Conservation (phyloP, 2,113 vertebrate species). For the Stercorarius parasiticus region DNA sequence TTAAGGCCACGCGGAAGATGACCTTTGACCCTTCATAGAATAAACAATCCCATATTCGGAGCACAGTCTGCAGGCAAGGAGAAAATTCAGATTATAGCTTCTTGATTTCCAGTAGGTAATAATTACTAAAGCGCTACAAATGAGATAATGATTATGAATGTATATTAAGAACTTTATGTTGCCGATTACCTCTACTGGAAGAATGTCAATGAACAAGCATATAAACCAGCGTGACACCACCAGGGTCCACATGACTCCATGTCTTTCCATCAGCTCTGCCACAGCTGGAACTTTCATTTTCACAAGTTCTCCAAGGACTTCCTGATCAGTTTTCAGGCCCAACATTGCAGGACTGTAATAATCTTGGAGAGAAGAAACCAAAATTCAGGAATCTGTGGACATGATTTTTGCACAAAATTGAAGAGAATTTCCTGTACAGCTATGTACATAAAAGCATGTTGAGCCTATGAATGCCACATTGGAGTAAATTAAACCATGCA, state of each 20-base stretch:
- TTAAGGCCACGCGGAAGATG: slow-evolving; percentile 92
- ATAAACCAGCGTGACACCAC: slow-evolving; percentile 96
- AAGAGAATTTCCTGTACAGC: background rate
- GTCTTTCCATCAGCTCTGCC: slow-evolving; percentile 85
- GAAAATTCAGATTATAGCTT: background rate
- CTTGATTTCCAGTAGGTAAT: background rate
- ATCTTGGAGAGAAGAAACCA: slow-evolving; percentile 69
- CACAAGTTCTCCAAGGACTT: slow-evolving; percentile 91
- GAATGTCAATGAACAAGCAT: slow-evolving; percentile 92
- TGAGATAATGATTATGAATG: background rate
- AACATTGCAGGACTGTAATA: slow-evolving; percentile 90
- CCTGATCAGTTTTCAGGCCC: slow-evolving; percentile 91
- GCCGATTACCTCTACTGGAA: slow-evolving; percentile 88
- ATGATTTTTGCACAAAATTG: background rate
- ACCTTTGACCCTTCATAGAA: slow-evolving; percentile 97
- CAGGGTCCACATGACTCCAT: slow-evolving; percentile 87
- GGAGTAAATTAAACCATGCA: background rate
- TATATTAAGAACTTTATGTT: background rate
- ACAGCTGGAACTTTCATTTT: slow-evolving; percentile 87
- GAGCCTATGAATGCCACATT: background rate
- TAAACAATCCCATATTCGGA: slow-evolving; percentile 94
- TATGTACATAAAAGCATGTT: rapidly evolving
- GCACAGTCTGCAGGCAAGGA: slow-evolving; percentile 82
- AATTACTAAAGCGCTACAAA: background rate
- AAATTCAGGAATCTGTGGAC: background rate